These are phyloP conservation scores for Idaea biselata DNA, from an alignment of 2,888 invertebrate species.

Conservation along the genomic window DNA sequence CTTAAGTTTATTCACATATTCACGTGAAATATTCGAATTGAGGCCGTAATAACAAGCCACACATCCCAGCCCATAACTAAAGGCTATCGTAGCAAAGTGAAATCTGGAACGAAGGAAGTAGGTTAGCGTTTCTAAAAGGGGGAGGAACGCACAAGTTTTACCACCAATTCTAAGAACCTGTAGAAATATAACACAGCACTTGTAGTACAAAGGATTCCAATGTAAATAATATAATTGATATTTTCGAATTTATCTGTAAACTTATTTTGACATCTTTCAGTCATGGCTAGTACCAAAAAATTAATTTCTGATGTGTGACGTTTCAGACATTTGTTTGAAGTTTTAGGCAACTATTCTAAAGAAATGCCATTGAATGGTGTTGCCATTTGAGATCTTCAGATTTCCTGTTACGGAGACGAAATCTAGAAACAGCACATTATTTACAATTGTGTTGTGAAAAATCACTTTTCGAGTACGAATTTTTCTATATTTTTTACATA, in stretches of 20 bases:
- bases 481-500: too few relatives aligned
- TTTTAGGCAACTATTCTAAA: neutral
- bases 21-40: conserved; percentile 57
- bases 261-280: conserved; percentile 78
- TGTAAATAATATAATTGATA: conserved; percentile 73
- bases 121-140: conserved; percentile 31
- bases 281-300: conserved; percentile 59
- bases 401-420: too few relatives aligned
- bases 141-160: conserved; percentile 23
- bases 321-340: neutral
- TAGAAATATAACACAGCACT: conserved; percentile 67
- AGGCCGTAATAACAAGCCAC: conserved; percentile 72
- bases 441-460: too few relatives aligned
- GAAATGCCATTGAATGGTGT: too few relatives aligned
- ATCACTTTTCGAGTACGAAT: too few relatives aligned
- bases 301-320: neutral
- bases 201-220: conserved; percentile 58
- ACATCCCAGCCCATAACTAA: conserved; percentile 77
- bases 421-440: too few relatives aligned
- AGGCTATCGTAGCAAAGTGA: conserved; percentile 66
- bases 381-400: too few relatives aligned
- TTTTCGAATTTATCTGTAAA: conserved; percentile 70
- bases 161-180: conserved; percentile 47
- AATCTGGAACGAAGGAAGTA: conserved; percentile 58
- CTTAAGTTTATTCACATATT: conserved; percentile 61